Percentiles rank a stretch among this genome's conserved stretches.
Conservation (phyloP, 2,113 vertebrate genomes). For the Gadus chalcogrammus region DNA sequence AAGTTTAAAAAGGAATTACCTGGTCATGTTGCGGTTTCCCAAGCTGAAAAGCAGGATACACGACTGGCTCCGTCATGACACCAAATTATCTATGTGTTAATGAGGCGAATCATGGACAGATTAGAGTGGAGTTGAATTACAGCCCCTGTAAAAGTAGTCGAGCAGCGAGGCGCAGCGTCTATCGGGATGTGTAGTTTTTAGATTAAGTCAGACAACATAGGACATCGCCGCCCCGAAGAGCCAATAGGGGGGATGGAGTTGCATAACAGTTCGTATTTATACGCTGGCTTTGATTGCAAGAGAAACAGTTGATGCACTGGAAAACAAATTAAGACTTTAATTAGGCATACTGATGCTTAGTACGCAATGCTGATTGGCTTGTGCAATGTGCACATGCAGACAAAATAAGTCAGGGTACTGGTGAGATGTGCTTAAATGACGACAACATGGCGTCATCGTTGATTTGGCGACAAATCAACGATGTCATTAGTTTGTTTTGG, state of each 20-base stretch:
- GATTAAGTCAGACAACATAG: slow-evolving; percentile 21
- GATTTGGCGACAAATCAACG: too few relatives aligned
- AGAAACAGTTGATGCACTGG: slow-evolving; percentile 25
- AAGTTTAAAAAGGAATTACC: slow-evolving; percentile 63
- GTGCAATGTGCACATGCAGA: too few relatives aligned
- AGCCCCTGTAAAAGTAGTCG: slow-evolving; percentile 56
- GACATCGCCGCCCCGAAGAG: slow-evolving; percentile 61
- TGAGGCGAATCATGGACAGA: slow-evolving; percentile 50
- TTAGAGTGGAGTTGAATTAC: slow-evolving; percentile 62
- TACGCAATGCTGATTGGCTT: too few relatives aligned
- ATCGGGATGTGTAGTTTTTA: slow-evolving; percentile 70
- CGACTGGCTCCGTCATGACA: slow-evolving; percentile 82
- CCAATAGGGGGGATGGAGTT: slow-evolving; percentile 48
- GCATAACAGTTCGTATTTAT: slow-evolving; percentile 52
- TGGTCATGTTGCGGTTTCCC: slow-evolving; percentile 89
- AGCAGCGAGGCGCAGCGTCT: slow-evolving; percentile 48
- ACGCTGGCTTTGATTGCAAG: slow-evolving; percentile 32
- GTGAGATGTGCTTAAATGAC: too few relatives aligned
- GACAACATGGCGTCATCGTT: too few relatives aligned
- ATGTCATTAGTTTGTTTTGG: too few relatives aligned
- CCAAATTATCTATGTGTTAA: slow-evolving; percentile 61
- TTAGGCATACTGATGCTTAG: too few relatives aligned
- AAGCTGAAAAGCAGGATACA: slow-evolving; percentile 83
- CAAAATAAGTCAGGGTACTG: too few relatives aligned
- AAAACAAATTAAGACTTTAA: too few relatives aligned